phyloP scores from a whole-genome alignment of 2,113 vertebrate genomes.

The Notarius quadriscutis region DNA sequence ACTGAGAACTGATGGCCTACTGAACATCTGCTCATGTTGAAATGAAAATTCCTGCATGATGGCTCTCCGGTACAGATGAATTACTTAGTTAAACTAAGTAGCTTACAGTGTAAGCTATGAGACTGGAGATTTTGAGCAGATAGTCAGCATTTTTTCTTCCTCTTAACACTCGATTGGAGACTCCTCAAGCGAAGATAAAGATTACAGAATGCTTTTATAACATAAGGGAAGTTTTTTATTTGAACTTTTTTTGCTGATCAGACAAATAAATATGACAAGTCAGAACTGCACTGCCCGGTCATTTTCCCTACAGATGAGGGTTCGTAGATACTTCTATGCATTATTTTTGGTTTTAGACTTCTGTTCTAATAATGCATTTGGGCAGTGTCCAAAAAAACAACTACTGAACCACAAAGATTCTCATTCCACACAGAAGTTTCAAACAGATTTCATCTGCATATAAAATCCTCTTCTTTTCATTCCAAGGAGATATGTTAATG shows the following conservation, averaged over 20 bases:
- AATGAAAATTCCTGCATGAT: neutral
- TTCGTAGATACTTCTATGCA: constrained; percentile 3
- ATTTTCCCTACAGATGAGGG: neutral
- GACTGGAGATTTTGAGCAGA: neutral
- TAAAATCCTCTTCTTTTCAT: constrained; percentile 23
- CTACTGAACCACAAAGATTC: constrained; percentile 3
- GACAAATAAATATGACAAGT: constrained; percentile 51
- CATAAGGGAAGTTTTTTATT: neutral
- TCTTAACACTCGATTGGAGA: neutral
- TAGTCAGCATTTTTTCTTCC: neutral
- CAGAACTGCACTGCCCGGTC: constrained; percentile 33
- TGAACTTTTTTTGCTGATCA: constrained; percentile 1
- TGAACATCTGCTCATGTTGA: neutral
- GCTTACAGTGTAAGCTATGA: neutral
- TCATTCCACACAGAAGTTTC: constrained; percentile 17
- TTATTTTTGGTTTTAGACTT: constrained; percentile 17
- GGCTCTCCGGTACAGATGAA: no score
- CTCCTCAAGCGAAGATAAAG: neutral
- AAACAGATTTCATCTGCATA: constrained; percentile 17
- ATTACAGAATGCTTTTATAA: neutral
- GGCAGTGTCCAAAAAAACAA: neutral
- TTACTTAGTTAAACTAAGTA: no score
- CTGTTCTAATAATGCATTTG: neutral
- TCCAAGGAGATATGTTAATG: neutral
- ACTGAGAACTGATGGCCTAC: neutral